Evolutionary conservation across 2,113 vertebrate genomes (phyloP), one percentile per base, ranked within the genome.

Genomic region (Chaenocephalus aceratus): DNA sequence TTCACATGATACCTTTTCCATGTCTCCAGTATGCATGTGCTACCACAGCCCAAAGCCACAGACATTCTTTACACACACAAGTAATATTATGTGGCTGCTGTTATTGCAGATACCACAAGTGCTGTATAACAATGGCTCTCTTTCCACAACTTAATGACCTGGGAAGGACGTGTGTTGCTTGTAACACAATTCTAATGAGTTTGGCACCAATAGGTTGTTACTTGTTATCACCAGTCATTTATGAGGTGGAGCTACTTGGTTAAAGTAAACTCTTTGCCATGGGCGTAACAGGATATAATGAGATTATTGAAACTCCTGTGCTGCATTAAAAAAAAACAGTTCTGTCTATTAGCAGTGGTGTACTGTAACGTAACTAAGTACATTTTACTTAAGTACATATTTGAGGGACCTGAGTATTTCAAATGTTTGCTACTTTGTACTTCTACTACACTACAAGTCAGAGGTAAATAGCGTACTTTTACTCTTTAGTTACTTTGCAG

Each of bases 31-130:
- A 18, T 67, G 45, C n/a, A 48, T 62, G 44, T 48, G 57, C 14
- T 68, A 53, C 46, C n/a, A 54, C 30, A 34, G 10, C 49, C 68
- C 48, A 4, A 15, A 69, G 48, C 36, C 45, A 68, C 21, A n/a
- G 26, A 2, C 10, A 60, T 61, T 52, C 15, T 49, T 67, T 9
- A 26, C 10, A 74, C 63, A 68, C 21, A 68, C n/a, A 77, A 6
- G 58, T 2, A 36, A 30, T 23, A 73, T 58, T 67, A 66, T 66
- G 48, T 44, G 63, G 72, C 56, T 69, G 63, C 63, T 66, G 56
- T 36, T 75, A 52, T n/a, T 53, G 52, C 45, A 74, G 15, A n/a
- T 14, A 23, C 15, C 34, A 52, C 48, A 72, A 66, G 75, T 51
- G 44, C 21, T 66, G 45, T 14, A 23, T 6, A 68, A 75, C 63